Conservation (phyloP, 2,888 invertebrate genomes). For the Ormyrus pomaceus region DNA sequence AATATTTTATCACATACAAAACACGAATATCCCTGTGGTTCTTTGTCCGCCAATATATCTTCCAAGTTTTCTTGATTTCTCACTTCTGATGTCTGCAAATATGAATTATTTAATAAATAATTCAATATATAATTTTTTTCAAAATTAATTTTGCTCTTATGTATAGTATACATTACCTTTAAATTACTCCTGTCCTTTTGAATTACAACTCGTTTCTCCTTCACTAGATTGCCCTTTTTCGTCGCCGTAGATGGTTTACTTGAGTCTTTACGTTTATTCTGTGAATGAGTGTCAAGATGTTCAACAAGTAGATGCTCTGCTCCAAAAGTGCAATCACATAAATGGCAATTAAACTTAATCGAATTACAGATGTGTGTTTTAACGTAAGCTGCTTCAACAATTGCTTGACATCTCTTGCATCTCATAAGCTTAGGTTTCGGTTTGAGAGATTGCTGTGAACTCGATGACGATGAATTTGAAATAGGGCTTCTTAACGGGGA, state of each 20-base stretch:
- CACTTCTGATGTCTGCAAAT: conserved; percentile 1
- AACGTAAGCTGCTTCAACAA: conserved; percentile 70
- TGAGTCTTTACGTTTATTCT: neutral
- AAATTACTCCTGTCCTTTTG: conserved; percentile 41
- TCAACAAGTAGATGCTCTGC: conserved; percentile 55
- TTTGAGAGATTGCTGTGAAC: neutral
- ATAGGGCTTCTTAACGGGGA: too few relatives aligned
- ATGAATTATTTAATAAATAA: too few relatives aligned
- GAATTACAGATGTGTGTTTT: conserved; percentile 68
- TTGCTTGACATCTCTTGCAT: conserved; percentile 72
- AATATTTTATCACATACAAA: conserved; percentile 73
- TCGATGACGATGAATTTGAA: neutral
- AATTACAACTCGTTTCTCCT: conserved; percentile 1
- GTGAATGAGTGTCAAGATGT: conserved; percentile 56
- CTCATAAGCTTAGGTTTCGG: conserved; percentile 70
- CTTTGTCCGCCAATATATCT: conserved; percentile 20
- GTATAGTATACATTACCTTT: conserved; percentile 4
- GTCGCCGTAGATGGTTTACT: neutral
- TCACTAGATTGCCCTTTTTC: neutral
- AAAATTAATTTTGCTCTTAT: too few relatives aligned
- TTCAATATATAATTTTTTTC: too few relatives aligned
- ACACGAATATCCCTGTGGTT: conserved; percentile 64
- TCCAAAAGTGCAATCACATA: conserved; percentile 55
- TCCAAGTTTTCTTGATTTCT: conserved; percentile 33
- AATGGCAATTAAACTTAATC: conserved; percentile 50